Conservation (phyloP, 2,113 vertebrate species). For the Ameiurus melas region DNA sequence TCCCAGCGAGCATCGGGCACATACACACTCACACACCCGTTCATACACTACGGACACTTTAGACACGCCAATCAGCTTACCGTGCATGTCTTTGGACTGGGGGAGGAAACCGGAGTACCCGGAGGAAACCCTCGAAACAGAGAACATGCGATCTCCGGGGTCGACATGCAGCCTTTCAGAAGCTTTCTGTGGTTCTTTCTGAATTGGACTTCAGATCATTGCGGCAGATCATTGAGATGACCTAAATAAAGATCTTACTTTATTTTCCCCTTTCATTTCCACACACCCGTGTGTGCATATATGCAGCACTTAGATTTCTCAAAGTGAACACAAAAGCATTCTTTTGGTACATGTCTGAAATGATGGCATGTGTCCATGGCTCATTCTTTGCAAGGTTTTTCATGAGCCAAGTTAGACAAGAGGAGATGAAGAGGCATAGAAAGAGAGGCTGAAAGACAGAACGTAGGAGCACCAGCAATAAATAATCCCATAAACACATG, state of each 20-base stretch:
- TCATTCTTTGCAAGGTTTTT: conserved; percentile 46
- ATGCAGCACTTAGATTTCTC: conserved; percentile 10
- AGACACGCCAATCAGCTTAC: too few species aligned
- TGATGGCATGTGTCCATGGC: conserved; percentile 42
- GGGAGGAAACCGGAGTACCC: too few species aligned
- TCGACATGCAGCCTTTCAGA: background rate
- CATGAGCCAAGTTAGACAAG: conserved; percentile 55
- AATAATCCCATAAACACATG: conserved; percentile 62
- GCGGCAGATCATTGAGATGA: conserved; percentile 2
- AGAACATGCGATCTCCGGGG: too few species aligned
- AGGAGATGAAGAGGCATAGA: background rate
- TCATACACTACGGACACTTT: too few species aligned
- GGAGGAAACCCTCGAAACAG: too few species aligned
- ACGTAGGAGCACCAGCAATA: conserved; percentile 61
- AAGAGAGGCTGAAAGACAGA: conserved; percentile 39
- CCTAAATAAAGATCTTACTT: conserved; percentile 13
- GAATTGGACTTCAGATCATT: background rate
- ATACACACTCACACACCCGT: too few species aligned
- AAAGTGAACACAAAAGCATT: conserved; percentile 43
- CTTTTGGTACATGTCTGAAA: conserved; percentile 29
- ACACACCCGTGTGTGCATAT: background rate
- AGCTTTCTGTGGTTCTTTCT: background rate
- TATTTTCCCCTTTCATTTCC: conserved; percentile 22
- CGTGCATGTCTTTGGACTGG: too few species aligned
- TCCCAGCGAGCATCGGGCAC: too few species aligned